phyloP scores from a whole-genome alignment of 2,888 invertebrate species.

The Pharmacophagus antenor region DNA sequence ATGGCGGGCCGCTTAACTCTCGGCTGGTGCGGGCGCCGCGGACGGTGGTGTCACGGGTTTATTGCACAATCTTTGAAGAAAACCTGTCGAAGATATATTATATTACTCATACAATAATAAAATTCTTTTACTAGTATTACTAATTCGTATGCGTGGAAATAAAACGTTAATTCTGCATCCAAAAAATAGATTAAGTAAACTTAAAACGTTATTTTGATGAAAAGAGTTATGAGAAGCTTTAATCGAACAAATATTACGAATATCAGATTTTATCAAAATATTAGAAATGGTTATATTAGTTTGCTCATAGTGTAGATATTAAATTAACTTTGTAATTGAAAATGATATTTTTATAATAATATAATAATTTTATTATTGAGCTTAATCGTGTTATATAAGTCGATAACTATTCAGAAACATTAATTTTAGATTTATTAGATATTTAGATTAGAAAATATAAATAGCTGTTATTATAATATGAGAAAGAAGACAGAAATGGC shows the following conservation, averaged over 20 bases:
- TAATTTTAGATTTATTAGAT: too few relatives aligned
- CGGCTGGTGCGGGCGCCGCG: constrained; percentile 57
- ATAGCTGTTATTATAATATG: neutral
- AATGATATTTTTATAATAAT: too few relatives aligned
- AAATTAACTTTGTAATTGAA: neutral
- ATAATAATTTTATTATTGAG: neutral
- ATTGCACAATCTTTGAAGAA: constrained; percentile 92
- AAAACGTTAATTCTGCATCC: neutral
- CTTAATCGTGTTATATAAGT: neutral
- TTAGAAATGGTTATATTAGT: neutral
- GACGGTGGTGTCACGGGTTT: constrained; percentile 50
- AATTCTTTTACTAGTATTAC: neutral
- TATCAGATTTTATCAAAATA: neutral
- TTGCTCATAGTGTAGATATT: neutral
- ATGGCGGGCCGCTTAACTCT: constrained; percentile 38
- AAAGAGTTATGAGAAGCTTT: neutral
- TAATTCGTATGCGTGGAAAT: neutral
- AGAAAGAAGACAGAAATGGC: constrained; percentile 10
- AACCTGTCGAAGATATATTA: constrained; percentile 80
- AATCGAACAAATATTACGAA: neutral
- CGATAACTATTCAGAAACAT: neutral
- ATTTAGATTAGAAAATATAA: neutral
- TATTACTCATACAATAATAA: neutral
- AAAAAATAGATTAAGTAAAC: neutral
- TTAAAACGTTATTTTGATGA: neutral